These are phyloP conservation scores for Aplodontia rufa DNA, from an alignment of 2,113 vertebrate genomes.

Conservation along the genomic window DNA sequence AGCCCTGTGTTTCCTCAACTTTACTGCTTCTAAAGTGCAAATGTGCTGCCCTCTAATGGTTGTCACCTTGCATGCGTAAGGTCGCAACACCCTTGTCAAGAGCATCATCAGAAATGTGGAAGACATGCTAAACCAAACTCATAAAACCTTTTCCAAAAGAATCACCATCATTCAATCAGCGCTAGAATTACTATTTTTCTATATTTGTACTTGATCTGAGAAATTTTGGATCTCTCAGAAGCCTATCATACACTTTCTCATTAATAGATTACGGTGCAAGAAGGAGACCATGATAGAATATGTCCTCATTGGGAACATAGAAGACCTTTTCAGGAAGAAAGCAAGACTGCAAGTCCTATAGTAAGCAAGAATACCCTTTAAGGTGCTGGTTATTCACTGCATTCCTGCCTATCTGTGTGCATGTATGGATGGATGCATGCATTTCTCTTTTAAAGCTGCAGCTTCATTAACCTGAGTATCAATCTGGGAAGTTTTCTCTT, in stretches of 20 bases:
- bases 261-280: constrained; percentile 15
- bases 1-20: neutral
- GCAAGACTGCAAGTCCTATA: neutral
- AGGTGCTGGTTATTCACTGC: neutral
- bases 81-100: neutral
- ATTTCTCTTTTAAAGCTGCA: constrained; percentile 28
- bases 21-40: constrained; percentile 64
- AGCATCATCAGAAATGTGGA: neutral
- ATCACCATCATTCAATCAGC: neutral
- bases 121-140: neutral
- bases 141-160: neutral
- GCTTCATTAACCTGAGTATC: constrained; percentile 62
- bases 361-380: constrained; percentile 35
- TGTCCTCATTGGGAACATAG: constrained; percentile 30
- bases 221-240: constrained; percentile 44
- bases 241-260: neutral
- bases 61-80: constrained; percentile 35
- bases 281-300: constrained; percentile 40
- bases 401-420: neutral
- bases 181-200: neutral
- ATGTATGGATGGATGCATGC: too few relatives aligned
- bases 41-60: constrained; percentile 83
- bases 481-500: constrained; percentile 52
- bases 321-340: neutral
- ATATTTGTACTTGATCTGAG: neutral